Evolutionary conservation across 1,140 invertebrate genomes (phyloP).

Genomic region (Zophobas morio): DNA sequence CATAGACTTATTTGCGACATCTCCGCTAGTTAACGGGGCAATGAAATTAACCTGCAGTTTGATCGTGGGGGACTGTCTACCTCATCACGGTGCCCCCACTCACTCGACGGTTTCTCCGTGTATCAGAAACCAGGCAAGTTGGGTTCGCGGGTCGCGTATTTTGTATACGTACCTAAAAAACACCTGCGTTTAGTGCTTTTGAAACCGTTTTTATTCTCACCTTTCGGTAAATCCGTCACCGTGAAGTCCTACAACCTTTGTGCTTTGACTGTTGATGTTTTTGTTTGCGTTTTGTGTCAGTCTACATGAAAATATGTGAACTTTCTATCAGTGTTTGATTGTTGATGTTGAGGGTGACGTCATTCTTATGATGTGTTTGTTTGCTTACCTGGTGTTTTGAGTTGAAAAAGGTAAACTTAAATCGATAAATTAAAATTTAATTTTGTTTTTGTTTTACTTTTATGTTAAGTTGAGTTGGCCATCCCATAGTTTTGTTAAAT

Average conservation of each 20-base stretch:
- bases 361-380: conserved; percentile 43
- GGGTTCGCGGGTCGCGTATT: conserved; percentile 45
- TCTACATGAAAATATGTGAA: conserved; percentile 22
- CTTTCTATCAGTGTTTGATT: conserved; percentile 37
- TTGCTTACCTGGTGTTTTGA: conserved; percentile 25
- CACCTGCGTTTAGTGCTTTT: conserved; percentile 50
- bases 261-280: neutral
- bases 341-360: conserved; percentile 48
- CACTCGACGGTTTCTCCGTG: conserved; percentile 28
- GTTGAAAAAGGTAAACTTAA: conserved; percentile 13
- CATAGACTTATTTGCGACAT: neutral
- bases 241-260: too few relatives aligned
- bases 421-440: neutral
- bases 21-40: conserved; percentile 22
- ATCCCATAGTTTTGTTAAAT: conserved; percentile 32
- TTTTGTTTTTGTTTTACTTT: neutral
- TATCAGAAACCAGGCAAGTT: conserved; percentile 40
- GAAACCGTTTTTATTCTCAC: neutral
- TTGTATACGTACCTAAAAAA: conserved; percentile 50
- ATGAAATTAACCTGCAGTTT: conserved; percentile 24
- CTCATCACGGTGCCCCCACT: conserved; percentile 33
- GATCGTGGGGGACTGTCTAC: conserved; percentile 22
- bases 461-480: neutral
- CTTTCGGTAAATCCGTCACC: too few relatives aligned
- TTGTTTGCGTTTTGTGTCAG: conserved; percentile 9